Evolutionary conservation across 2,797 vertebrate genomes (phyloP).

Genomic region (Acanthurus lineatus): DNA sequence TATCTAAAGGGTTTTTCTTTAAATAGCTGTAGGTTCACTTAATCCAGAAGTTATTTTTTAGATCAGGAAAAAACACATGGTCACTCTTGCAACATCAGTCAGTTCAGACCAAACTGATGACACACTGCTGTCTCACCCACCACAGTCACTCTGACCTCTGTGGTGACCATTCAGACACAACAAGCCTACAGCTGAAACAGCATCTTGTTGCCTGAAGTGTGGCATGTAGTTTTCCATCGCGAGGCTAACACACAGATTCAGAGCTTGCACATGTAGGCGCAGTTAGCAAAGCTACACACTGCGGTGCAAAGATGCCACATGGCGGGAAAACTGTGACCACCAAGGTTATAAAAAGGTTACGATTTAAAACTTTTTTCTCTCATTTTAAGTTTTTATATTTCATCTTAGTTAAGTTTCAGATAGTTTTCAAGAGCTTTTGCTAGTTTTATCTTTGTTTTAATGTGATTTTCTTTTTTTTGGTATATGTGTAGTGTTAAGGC

Average conservation of each 20-base stretch:
- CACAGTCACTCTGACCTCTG: neutral
- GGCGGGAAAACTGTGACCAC: no score
- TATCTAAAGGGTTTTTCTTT: neutral
- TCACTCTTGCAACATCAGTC: neutral
- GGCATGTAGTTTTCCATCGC: neutral
- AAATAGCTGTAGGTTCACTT: neutral
- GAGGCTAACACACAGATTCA: neutral
- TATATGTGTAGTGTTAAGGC: no score
- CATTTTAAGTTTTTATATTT: no score
- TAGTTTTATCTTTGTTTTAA: no score
- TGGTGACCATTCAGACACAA: neutral
- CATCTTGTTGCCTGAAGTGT: neutral
- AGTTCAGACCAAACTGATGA: neutral
- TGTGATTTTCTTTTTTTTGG: no score
- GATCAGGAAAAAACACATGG: neutral
- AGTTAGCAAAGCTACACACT: no score
- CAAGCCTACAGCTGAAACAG: neutral
- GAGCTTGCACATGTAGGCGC: neutral
- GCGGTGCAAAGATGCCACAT: no score
- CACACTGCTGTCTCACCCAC: neutral
- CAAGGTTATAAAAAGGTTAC: no score
- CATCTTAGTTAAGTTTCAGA: no score
- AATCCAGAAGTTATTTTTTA: neutral
- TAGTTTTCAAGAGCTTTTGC: no score
- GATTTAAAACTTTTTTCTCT: no score